These are phyloP conservation scores for Oncopodura yosiiana DNA, from an alignment of 1,140 invertebrate species.

Conservation along the genomic window DNA sequence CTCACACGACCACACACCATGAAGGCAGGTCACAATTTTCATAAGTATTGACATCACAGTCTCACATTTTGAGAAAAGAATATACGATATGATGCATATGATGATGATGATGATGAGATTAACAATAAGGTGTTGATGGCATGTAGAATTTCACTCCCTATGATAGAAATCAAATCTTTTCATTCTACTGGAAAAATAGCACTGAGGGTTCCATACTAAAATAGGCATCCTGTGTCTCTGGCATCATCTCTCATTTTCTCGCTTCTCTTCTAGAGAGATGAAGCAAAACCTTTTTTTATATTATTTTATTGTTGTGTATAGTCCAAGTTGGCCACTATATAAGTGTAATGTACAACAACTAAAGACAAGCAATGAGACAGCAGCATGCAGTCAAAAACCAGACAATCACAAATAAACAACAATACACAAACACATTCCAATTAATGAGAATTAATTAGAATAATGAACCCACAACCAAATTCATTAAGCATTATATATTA, in stretches of 20 bases:
- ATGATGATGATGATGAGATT: no score
- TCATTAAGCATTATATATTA: no score
- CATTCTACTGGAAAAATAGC: background rate
- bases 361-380: background rate
- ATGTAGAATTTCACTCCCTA: no score
- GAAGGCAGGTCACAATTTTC: background rate
- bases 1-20: constrained; percentile 6
- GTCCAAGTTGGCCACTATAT: background rate
- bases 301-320: background rate
- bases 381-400: background rate
- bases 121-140: no score
- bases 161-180: no score
- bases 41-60: background rate
- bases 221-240: background rate
- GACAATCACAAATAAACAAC: background rate
- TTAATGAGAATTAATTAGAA: constrained; percentile 28
- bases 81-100: no score
- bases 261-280: background rate
- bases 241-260: background rate
- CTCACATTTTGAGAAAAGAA: no score
- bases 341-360: background rate
- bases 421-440: constrained; percentile 7
- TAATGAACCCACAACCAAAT: constrained; percentile 23
- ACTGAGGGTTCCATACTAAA: background rate
- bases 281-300: background rate